These are phyloP conservation scores for Drosophila equinoxialis DNA, from an alignment of 1,140 invertebrate species.

Conservation along the genomic window DNA sequence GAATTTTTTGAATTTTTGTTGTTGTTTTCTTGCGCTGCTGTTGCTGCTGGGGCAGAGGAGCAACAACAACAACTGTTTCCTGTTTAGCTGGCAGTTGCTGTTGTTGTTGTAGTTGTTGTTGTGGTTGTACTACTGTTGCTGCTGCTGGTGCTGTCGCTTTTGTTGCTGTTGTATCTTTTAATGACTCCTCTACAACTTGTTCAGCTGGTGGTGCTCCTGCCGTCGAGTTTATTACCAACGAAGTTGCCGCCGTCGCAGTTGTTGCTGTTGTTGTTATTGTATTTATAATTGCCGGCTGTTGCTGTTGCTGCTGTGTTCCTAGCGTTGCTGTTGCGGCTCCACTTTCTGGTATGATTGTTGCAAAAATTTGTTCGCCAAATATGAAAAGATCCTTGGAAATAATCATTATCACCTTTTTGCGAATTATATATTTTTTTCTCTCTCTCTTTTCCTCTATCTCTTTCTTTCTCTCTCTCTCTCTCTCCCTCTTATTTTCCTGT, in stretches of 20 bases:
- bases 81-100: slow-evolving; percentile 56
- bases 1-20: slow-evolving; percentile 77
- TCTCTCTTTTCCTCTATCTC: background rate
- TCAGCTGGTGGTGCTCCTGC: slow-evolving; percentile 67
- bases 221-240: slow-evolving; percentile 59
- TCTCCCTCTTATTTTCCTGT: slow-evolving; percentile 24
- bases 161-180: slow-evolving; percentile 61
- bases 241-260: slow-evolving; percentile 34
- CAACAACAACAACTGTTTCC: slow-evolving; percentile 77
- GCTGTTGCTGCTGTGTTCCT: slow-evolving; percentile 43
- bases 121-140: slow-evolving; percentile 27
- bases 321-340: slow-evolving; percentile 49
- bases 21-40: slow-evolving; percentile 37
- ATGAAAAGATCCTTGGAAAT: slow-evolving; percentile 83
- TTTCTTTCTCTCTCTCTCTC: background rate
- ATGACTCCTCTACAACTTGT: slow-evolving; percentile 77
- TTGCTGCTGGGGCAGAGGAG: slow-evolving; percentile 35
- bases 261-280: slow-evolving; percentile 38
- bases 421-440: slow-evolving; percentile 32
- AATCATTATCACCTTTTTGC: slow-evolving; percentile 82
- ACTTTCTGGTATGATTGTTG: slow-evolving; percentile 82
- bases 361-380: slow-evolving; percentile 83
- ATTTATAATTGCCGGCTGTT: slow-evolving; percentile 54
- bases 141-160: slow-evolving; percentile 34
- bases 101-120: slow-evolving; percentile 29